A percentile compares a stretch with the other conserved stretches of the same genome.
These are phyloP conservation scores for Heloderma charlesbogerti DNA, from an alignment of 2,113 vertebrate species.

Conservation along the genomic window DNA sequence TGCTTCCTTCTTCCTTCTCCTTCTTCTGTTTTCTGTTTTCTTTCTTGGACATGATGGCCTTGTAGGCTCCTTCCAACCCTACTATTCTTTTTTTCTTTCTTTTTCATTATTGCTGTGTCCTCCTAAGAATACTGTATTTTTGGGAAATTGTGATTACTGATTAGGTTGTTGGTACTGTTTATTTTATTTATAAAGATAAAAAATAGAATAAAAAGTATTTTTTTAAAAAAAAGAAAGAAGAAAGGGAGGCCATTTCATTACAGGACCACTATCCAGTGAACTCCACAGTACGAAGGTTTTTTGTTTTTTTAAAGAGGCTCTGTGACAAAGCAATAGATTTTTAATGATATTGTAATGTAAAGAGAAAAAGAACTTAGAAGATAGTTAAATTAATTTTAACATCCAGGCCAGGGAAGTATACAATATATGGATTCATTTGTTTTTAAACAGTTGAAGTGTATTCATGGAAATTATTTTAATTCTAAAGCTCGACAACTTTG, in stretches of 20 bases:
- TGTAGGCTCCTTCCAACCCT: too few species aligned
- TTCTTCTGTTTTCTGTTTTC: too few species aligned
- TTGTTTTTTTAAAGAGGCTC: conserved; percentile 24
- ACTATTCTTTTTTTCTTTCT: too few species aligned
- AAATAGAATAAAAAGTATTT: too few species aligned
- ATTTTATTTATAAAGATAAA: too few species aligned
- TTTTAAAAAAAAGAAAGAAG: conserved; percentile 43
- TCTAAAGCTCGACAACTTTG: conserved; percentile 41
- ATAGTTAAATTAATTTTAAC: conserved; percentile 43
- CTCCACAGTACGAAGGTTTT: conserved; percentile 43
- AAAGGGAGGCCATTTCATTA: conserved; percentile 2
- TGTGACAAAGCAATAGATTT: conserved; percentile 37
- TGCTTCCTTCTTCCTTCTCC: too few species aligned
- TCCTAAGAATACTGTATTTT: too few species aligned
- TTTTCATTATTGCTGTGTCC: too few species aligned
- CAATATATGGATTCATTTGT: conserved; percentile 43
- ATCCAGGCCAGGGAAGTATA: conserved; percentile 41
- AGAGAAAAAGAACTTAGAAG: conserved; percentile 8
- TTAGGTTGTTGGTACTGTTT: too few species aligned
- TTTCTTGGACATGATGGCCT: too few species aligned
- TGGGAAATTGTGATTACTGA: too few species aligned
- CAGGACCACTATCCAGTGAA: accelerated
- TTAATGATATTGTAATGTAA: conserved; percentile 48
- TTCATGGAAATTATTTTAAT: conserved; percentile 58
- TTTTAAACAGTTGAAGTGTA: conserved; percentile 44